Percentiles rank a stretch among this genome's conserved stretches.
These are phyloP conservation scores for Eilema depressum DNA, from an alignment of 2,888 invertebrate genomes.

Conservation along the genomic window DNA sequence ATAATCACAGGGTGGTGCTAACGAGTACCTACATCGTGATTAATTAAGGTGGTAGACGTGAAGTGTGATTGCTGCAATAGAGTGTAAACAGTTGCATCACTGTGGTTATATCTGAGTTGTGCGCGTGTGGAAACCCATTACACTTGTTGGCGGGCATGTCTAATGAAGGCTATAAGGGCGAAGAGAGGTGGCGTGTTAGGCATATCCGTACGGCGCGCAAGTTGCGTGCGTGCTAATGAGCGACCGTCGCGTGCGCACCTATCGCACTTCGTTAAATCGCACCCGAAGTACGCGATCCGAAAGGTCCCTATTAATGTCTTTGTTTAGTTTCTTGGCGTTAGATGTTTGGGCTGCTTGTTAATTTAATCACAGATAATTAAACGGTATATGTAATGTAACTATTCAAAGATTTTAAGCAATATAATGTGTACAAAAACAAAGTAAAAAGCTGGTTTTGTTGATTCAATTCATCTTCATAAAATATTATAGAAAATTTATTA, in stretches of 20 bases:
- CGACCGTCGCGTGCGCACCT: constrained; percentile 78
- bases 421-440: too few relatives aligned
- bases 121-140: constrained; percentile 70
- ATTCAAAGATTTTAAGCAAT: neutral
- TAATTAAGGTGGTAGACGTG: constrained; percentile 47
- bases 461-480: too few relatives aligned
- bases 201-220: constrained; percentile 50
- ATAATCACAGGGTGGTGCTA: constrained; percentile 49
- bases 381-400: neutral
- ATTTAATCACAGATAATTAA: constrained; percentile 29
- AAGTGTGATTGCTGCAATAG: constrained; percentile 52
- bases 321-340: constrained; percentile 60
- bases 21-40: constrained; percentile 53
- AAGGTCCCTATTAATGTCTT: constrained; percentile 60
- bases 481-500: too few relatives aligned
- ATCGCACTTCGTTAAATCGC: constrained; percentile 77
- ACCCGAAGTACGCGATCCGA: constrained; percentile 67
- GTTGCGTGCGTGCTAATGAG: constrained; percentile 83
- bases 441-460: too few relatives aligned
- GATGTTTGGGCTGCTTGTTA: constrained; percentile 44
- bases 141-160: constrained; percentile 65
- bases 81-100: constrained; percentile 43
- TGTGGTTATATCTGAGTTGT: constrained; percentile 31
- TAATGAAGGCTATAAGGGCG: constrained; percentile 69
- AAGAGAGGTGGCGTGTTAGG: constrained; percentile 29